phyloP scores from a whole-genome alignment of 2,797 vertebrate species.

The Lepus townsendii region DNA sequence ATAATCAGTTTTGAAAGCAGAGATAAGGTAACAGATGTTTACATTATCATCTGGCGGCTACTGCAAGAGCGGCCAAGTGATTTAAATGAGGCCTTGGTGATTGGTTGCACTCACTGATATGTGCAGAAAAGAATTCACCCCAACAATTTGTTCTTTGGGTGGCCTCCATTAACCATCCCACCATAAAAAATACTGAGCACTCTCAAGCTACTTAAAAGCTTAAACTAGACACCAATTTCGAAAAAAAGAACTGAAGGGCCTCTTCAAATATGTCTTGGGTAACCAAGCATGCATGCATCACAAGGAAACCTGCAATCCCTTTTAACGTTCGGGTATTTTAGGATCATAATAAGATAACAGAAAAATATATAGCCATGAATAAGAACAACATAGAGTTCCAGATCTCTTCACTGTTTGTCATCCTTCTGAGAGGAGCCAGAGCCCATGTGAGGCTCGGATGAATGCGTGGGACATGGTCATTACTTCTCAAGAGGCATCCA shows the following conservation, averaged over 20 bases:
- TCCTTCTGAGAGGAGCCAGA: background rate
- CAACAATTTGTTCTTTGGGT: background rate
- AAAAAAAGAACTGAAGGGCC: background rate
- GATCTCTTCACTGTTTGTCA: background rate
- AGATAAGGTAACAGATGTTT: slow-evolving; percentile 79
- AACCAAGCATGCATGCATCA: background rate
- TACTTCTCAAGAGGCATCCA: accelerated
- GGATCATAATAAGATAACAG: background rate
- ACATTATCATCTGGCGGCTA: slow-evolving; percentile 66
- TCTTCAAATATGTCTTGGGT: background rate
- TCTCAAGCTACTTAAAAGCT: slow-evolving; percentile 41
- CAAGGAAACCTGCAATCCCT: background rate
- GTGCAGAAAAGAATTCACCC: background rate
- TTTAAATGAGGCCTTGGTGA: slow-evolving; percentile 14
- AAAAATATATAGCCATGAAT: background rate
- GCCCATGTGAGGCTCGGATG: background rate
- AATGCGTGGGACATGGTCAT: background rate
- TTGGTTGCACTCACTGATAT: background rate
- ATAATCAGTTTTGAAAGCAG: slow-evolving; percentile 77
- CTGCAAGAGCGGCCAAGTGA: slow-evolving; percentile 66
- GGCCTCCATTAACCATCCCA: background rate
- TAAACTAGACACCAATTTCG: background rate
- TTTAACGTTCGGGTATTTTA: background rate
- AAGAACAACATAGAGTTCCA: background rate
- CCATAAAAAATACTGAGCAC: background rate